phyloP scores from a whole-genome alignment of 2,888 invertebrate species.

The Netelia inedita region DNA sequence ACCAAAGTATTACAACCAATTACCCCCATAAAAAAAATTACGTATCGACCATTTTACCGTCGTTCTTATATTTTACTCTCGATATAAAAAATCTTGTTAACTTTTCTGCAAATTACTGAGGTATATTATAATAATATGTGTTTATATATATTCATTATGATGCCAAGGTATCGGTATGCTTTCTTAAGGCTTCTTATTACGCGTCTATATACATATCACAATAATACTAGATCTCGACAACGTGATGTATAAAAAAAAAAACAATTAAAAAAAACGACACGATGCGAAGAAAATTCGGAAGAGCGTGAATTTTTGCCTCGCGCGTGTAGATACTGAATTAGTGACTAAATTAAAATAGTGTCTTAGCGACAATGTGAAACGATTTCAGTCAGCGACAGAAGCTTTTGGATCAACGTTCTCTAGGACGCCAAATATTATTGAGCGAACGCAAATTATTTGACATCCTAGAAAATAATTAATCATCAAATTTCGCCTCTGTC shows the following conservation, averaged over 20 bases:
- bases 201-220: slow-evolving; percentile 74
- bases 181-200: slow-evolving; percentile 44
- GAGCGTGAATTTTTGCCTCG: too few species aligned
- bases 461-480: too few species aligned
- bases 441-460: too few species aligned
- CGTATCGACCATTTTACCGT: neutral
- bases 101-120: slow-evolving; percentile 9
- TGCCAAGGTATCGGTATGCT: slow-evolving; percentile 37
- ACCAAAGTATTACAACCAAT: slow-evolving; percentile 51
- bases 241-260: slow-evolving; percentile 6
- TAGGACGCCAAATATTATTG: too few species aligned
- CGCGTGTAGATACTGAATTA: too few species aligned
- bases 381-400: too few species aligned
- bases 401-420: too few species aligned
- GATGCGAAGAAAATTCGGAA: too few species aligned
- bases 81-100: slow-evolving; percentile 41
- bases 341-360: too few species aligned
- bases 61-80: slow-evolving; percentile 13
- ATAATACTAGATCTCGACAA: slow-evolving; percentile 71
- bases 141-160: slow-evolving; percentile 37
- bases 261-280: neutral
- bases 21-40: slow-evolving; percentile 48
- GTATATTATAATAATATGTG: neutral
- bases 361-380: too few species aligned
- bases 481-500: too few species aligned